Percentiles rank a stretch among this genome's conserved stretches.
These are phyloP conservation scores for Darevskia nairensis DNA, from an alignment of 2,797 vertebrate species.

Conservation along the genomic window DNA sequence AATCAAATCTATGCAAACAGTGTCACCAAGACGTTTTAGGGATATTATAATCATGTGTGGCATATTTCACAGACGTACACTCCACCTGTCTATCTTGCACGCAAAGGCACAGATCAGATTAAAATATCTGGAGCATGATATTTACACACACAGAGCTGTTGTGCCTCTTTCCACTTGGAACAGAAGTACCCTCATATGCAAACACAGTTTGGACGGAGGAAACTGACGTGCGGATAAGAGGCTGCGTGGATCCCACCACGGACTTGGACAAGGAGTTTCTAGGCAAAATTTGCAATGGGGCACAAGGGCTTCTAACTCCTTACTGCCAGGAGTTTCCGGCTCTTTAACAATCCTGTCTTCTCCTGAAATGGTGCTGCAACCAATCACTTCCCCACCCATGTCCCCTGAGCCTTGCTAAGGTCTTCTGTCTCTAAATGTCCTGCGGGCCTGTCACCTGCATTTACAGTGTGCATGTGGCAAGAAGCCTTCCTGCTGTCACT, in stretches of 20 bases:
- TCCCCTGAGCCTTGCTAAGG: constrained; percentile 1
- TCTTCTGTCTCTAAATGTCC: constrained; percentile 26
- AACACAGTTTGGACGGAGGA: not conserved
- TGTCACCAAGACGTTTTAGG: constrained; percentile 8
- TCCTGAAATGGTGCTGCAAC: constrained; percentile 14
- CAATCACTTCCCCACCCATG: not conserved
- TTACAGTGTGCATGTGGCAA: constrained; percentile 31
- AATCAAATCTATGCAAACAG: not conserved
- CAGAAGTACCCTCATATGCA: not conserved
- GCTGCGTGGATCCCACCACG: no score
- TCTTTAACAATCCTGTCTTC: not conserved
- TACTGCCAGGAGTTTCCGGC: not conserved
- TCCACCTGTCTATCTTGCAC: constrained; percentile 32
- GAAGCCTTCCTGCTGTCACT: constrained; percentile 1
- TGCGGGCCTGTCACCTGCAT: constrained; percentile 16
- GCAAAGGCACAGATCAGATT: not conserved
- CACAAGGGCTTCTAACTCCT: not conserved
- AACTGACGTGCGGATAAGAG: no score
- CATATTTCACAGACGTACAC: constrained; percentile 31
- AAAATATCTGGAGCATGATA: constrained; percentile 29
- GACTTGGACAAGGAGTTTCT: not conserved
- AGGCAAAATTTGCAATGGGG: not conserved
- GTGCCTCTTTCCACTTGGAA: not conserved
- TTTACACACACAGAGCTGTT: constrained; percentile 6
- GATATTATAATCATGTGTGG: constrained; percentile 22